Conservation (phyloP, 2,113 vertebrate genomes). For the Myotis lucifugus region DNA sequence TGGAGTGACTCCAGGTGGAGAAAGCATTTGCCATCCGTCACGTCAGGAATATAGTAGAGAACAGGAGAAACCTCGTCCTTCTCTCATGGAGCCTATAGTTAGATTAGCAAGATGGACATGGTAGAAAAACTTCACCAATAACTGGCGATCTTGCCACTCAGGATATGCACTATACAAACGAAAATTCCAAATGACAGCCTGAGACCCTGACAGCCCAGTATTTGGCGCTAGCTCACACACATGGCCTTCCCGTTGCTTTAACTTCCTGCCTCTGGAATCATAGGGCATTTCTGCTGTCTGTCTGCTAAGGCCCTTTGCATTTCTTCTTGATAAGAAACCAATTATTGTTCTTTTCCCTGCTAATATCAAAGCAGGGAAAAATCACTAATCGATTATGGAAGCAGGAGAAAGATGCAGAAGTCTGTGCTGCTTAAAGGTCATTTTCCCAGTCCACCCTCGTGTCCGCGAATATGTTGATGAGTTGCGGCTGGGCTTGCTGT, state of each 20-base stretch:
- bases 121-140: neutral
- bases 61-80: neutral
- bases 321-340: neutral
- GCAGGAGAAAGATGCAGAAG: neutral
- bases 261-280: neutral
- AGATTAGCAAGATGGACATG: neutral
- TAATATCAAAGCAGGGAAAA: neutral
- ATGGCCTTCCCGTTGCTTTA: neutral
- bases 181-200: neutral
- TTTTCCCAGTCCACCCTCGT: neutral
- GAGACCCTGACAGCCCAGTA: neutral
- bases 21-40: neutral
- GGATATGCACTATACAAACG: neutral
- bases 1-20: neutral
- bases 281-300: neutral
- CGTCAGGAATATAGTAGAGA: neutral
- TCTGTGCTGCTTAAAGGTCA: neutral
- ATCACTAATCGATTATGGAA: neutral
- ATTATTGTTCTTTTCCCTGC: neutral
- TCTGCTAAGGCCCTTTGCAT: neutral
- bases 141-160: neutral
- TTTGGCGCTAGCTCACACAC: neutral
- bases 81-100: neutral
- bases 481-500: neutral
- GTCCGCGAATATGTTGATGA: conserved; percentile 29